Evolutionary conservation across 2,113 vertebrate genomes (phyloP), one percentile per base, ranked within the genome.

Genomic region (Pangasianodon hypophthalmus): DNA sequence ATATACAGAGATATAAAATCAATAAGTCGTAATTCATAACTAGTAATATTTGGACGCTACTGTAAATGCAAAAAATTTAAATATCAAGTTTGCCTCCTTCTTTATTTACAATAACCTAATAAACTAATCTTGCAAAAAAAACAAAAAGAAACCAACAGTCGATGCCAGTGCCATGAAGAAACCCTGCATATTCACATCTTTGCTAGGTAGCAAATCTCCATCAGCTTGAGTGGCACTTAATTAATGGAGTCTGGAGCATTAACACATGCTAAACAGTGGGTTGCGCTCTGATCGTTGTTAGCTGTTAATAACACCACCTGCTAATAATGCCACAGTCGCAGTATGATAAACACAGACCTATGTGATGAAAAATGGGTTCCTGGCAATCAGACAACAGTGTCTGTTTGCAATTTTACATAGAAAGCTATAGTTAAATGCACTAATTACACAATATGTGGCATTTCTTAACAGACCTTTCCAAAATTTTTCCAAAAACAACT

Each of bases 261-360:
- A 75, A 52, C 54, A 58, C 82, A 60, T 84, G 82, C 82, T 60
- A 87, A 87, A 87, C 85, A 41, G 67, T 87, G 85, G 69, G 85
- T 75, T 75, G 67, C 67, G n/a, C 48, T 87, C 85, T 54, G 67
- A 73, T 87, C n/a, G 85, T 54, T 56, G 85, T 52, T 71, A 54
- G 85, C 26, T 87, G 67, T 73, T 87, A 84, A 84, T 84, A 87
- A 87, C 64, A 56, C 67, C 85, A 75, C 85, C 64, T 75, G 85
- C 50, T 87, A 73, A 87, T 26, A 73, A 73, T 87, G 50, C 69
- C 85, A 73, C 85, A 41, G 67, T 54, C 85, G 24, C 85, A 71
- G 85, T 73, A 71, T 71, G 85, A 71, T 32, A 73, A 86, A 86
- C 85, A 71, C 48, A 86, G 64, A 73, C 64, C 62, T 41, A 41